Conservation (phyloP, 1,140 invertebrate species). For the Carcinoscorpius rotundicauda region DNA sequence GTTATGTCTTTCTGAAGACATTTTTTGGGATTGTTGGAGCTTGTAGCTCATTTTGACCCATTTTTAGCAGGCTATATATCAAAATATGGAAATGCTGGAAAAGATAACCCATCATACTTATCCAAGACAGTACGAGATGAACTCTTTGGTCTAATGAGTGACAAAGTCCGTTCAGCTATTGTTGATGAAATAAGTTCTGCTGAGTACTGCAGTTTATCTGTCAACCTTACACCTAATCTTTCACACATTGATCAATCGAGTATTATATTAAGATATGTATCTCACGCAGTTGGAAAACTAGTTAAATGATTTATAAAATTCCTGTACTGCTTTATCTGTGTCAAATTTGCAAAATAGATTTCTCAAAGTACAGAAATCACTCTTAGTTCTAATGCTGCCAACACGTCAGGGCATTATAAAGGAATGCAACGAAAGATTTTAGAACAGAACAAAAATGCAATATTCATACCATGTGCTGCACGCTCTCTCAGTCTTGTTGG, state of each 20-base stretch:
- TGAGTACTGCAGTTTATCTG: slow-evolving; percentile 5
- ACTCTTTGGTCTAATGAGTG: slow-evolving; percentile 7
- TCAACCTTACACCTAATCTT: slow-evolving; percentile 9
- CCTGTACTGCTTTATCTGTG: neutral
- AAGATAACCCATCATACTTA: slow-evolving; percentile 9
- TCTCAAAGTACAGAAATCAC: too few species aligned
- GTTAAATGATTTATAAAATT: neutral
- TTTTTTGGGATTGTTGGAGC: slow-evolving; percentile 21
- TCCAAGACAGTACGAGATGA: slow-evolving; percentile 6
- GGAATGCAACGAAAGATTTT: neutral
- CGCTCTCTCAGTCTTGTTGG: too few species aligned
- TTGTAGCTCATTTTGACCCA: slow-evolving; percentile 22
- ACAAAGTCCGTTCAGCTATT: slow-evolving; percentile 2
- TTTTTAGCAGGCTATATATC: slow-evolving; percentile 20
- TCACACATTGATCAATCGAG: slow-evolving; percentile 6
- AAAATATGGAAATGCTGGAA: slow-evolving; percentile 9
- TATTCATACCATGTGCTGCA: too few species aligned
- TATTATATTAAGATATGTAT: slow-evolving; percentile 6
- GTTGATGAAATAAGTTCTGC: slow-evolving; percentile 7
- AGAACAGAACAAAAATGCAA: neutral
- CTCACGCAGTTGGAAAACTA: neutral
- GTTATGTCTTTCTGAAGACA: slow-evolving; percentile 21
- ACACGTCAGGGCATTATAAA: neutral
- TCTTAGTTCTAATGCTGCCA: neutral
- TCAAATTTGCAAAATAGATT: too few species aligned